Conservation (phyloP, 1,140 invertebrate genomes). For the Pristionchus pacificus region DNA sequence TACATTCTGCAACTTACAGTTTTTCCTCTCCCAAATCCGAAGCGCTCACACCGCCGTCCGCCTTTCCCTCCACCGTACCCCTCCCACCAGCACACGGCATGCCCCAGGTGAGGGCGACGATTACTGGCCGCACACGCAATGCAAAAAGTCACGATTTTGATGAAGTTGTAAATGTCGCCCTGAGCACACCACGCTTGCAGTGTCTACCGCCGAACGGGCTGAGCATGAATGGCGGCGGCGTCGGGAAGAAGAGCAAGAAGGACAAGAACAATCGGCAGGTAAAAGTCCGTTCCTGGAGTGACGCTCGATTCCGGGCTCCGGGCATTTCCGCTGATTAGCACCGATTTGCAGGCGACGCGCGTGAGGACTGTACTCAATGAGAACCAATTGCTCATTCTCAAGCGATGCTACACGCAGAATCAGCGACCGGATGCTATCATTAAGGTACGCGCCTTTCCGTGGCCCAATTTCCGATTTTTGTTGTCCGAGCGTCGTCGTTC, state of each 20-base stretch:
- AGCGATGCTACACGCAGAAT: slow-evolving; percentile 78
- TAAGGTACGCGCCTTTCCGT: slow-evolving; percentile 73
- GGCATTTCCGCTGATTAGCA: slow-evolving; percentile 2
- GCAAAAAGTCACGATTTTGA: no score
- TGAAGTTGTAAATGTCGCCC: no score
- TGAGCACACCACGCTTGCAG: no score
- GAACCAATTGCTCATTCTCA: slow-evolving; percentile 89
- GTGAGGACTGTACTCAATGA: slow-evolving; percentile 96
- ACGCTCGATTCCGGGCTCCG: not conserved
- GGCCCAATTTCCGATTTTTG: no score
- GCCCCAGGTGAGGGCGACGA: no score
- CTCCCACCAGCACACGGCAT: slow-evolving; percentile 22
- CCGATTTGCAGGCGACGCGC: slow-evolving; percentile 72
- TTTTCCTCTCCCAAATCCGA: slow-evolving; percentile 37
- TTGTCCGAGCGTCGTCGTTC: no score
- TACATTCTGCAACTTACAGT: not conserved
- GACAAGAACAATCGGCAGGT: slow-evolving; percentile 19
- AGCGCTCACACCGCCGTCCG: slow-evolving; percentile 18
- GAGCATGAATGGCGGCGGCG: no score
- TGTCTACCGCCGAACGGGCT: no score
- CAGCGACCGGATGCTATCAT: slow-evolving; percentile 93
- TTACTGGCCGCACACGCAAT: no score
- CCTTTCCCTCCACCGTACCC: slow-evolving; percentile 19
- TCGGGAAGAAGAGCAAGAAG: slow-evolving; percentile 36
- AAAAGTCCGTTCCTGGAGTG: slow-evolving; percentile 3